Evolutionary conservation across 2,113 vertebrate species (phyloP), one percentile per base, ranked within the genome.

Genomic region (Larimichthys polyactis): DNA sequence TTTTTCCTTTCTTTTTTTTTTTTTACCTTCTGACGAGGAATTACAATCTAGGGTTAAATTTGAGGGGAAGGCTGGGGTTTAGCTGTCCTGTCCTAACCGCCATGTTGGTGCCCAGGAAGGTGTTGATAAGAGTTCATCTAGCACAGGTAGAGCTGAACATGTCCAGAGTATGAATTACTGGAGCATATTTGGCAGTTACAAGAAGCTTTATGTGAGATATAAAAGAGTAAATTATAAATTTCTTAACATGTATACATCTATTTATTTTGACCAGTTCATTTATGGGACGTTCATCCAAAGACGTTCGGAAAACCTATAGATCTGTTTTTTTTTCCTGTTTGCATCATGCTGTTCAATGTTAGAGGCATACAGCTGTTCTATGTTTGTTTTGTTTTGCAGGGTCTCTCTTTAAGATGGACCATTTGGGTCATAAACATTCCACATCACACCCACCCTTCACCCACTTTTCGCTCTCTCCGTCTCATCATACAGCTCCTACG

Each of bases 191-290:
- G 88, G 94, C 90, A 89, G 90, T 94, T 95, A 93, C 92, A 92
- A 93, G 90, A 94, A 94, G 94, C 94, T 94, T 95, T 94, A 95
- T 94, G 93, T 95, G 92, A 94, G 88, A 93, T 94, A 91, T 89
- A 92, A 93, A 93, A 95, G 90, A 95, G 95, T 96, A 97, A 96
- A 96, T 96, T 97, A 96, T 96, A 96, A 92, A 95, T 95, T 96
- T 95, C 94, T 94, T 96, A 95, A 95, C 93, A 95, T 96, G 94
- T 96, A 96, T 95, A 94, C 96, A 96, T 97, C 95, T 98, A 97
- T 98, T 97, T 97, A 96, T 97, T 94, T 96, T 96, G 94, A 96
- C 89, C 87, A 90, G 95, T 95, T 94, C 92, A 95, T 94, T 92
- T 92, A 92, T 94, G 91, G 92, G 89, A 89, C 85, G 85, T 96